These are phyloP conservation scores for Pangasius macronema DNA, from an alignment of 2,797 vertebrate genomes.

Conservation along the genomic window DNA sequence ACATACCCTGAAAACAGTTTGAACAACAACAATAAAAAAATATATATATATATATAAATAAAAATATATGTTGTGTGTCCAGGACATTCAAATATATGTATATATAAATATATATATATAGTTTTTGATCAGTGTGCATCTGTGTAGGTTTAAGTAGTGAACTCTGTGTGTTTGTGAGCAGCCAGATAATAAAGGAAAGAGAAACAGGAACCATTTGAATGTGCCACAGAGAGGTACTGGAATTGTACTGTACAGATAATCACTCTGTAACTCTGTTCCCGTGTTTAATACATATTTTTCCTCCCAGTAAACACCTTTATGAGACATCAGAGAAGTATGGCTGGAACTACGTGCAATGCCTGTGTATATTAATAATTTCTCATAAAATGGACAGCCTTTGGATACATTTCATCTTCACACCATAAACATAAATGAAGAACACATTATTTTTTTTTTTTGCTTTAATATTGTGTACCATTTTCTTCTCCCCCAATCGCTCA, in stretches of 20 bases:
- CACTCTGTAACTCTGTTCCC: background rate
- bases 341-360: background rate
- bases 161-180: background rate
- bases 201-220: background rate
- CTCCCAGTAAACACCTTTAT: slow-evolving; percentile 2
- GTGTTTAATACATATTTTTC: background rate
- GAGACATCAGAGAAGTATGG: background rate
- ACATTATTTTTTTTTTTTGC: background rate
- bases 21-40: background rate
- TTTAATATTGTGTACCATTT: slow-evolving; percentile 1
- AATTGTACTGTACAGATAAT: background rate
- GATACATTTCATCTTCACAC: background rate
- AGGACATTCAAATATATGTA: no score
- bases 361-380: background rate
- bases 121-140: background rate
- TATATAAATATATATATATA: no score
- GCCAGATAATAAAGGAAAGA: background rate
- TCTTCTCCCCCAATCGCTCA: slow-evolving; percentile 25
- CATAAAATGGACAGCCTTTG: background rate
- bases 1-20: background rate
- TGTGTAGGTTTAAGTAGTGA: background rate
- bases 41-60: no score
- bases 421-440: background rate
- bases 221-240: background rate
- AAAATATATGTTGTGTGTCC: background rate